A percentile compares a stretch with the other conserved stretches of the same genome.
Evolutionary conservation across 2,113 vertebrate genomes (phyloP).

Genomic region (Oryzias celebensis): DNA sequence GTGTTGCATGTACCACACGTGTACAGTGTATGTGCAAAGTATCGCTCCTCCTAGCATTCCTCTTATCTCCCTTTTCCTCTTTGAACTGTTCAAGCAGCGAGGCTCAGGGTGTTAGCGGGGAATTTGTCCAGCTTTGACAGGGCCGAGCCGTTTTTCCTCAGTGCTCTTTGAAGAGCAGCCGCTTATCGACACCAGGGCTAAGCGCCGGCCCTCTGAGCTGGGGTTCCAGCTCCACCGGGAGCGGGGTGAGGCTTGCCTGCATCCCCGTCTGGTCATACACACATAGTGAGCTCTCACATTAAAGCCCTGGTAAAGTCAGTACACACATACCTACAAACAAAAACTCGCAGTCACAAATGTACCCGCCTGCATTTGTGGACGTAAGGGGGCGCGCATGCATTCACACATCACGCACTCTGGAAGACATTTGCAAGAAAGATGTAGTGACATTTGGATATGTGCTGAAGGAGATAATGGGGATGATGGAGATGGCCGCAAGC

Average conservation of each 20-base stretch:
- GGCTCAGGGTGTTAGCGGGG: conserved; percentile 72
- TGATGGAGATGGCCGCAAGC: conserved; percentile 67
- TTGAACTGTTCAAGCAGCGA: conserved; percentile 70
- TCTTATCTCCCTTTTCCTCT: conserved; percentile 53
- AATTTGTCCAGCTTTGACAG: conserved; percentile 79
- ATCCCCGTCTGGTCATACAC: conserved; percentile 44
- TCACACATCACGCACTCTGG: conserved; percentile 44
- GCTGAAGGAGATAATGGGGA: conserved; percentile 70
- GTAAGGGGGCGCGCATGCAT: conserved; percentile 30
- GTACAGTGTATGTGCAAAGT: conserved; percentile 5
- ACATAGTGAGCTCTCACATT: conserved; percentile 16
- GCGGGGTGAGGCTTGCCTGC: conserved; percentile 32
- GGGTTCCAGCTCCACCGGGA: conserved; percentile 56
- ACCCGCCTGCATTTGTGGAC: conserved; percentile 13
- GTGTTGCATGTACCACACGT: conserved; percentile 9
- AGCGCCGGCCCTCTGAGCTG: conserved; percentile 70
- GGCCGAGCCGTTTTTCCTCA: conserved; percentile 67
- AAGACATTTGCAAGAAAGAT: conserved; percentile 75
- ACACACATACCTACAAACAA: background rate
- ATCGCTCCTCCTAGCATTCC: conserved; percentile 38
- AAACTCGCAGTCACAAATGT: conserved; percentile 10
- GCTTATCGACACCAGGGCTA: conserved; percentile 76
- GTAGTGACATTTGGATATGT: conserved; percentile 75
- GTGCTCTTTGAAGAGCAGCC: conserved; percentile 71
- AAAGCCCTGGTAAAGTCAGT: conserved; percentile 12